phyloP scores from a whole-genome alignment of 2,797 vertebrate genomes.

The Pseudochirops corinnae region DNA sequence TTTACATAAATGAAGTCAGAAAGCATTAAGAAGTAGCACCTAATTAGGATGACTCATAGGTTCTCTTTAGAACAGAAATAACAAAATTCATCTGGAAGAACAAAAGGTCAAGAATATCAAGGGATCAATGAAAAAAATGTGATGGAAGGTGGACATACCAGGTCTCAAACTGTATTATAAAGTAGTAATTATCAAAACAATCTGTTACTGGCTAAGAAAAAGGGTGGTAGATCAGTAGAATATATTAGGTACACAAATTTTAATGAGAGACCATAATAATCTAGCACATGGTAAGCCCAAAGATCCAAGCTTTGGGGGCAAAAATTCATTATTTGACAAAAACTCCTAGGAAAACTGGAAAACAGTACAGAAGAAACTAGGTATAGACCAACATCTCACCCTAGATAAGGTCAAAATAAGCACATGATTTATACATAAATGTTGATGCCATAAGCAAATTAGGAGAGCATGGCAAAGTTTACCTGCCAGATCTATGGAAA shows the following conservation, averaged over 20 bases:
- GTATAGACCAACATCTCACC: neutral
- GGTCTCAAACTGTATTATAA: neutral
- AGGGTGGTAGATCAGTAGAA: neutral
- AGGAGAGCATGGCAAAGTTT: neutral
- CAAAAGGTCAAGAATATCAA: neutral
- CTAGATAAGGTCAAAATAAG: neutral
- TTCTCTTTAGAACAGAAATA: neutral
- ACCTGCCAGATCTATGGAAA: neutral
- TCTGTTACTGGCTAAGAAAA: neutral
- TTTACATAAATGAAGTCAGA: neutral
- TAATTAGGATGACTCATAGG: neutral
- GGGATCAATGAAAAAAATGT: neutral
- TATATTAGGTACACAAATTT: neutral
- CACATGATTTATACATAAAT: neutral
- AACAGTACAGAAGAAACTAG: neutral
- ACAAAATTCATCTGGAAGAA: neutral
- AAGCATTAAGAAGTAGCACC: neutral
- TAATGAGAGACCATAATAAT: too few species aligned
- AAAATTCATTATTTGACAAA: neutral
- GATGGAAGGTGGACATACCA: neutral
- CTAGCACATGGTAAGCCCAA: neutral
- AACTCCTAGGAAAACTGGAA: neutral
- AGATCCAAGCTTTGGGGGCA: neutral
- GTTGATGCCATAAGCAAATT: neutral
- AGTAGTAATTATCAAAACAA: neutral